Evolutionary conservation across 2,113 vertebrate species (phyloP).

Genomic region (Emydocephalus ijimae): DNA sequence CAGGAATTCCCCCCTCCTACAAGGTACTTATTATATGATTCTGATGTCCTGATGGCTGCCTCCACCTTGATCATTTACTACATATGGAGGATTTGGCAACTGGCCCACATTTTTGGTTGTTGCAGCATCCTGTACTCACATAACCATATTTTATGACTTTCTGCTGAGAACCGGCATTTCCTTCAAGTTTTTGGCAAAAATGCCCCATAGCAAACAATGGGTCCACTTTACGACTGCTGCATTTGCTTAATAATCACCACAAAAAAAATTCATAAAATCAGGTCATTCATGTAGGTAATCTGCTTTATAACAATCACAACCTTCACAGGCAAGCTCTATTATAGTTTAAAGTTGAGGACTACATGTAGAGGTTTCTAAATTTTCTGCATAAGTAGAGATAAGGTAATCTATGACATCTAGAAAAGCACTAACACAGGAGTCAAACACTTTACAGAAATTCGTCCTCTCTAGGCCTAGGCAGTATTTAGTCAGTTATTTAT

Average conservation of each 20-base stretch:
- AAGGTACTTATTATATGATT: background rate
- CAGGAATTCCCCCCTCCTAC: background rate
- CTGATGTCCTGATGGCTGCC: background rate
- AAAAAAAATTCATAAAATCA: background rate
- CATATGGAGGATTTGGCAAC: background rate
- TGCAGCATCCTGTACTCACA: background rate
- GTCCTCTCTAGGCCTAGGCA: background rate
- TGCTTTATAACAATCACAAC: background rate
- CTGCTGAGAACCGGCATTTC: background rate
- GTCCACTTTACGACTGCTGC: background rate
- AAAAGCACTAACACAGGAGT: background rate
- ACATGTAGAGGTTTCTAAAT: background rate
- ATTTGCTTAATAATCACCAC: background rate
- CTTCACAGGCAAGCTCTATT: background rate
- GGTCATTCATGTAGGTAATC: background rate
- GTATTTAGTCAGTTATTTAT: background rate
- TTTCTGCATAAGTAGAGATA: background rate
- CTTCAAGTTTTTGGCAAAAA: too few relatives aligned
- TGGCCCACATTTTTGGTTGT: background rate
- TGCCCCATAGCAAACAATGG: background rate
- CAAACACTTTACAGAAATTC: background rate
- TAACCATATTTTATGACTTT: background rate
- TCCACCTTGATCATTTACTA: background rate
- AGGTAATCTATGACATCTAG: background rate
- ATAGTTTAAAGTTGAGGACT: background rate